These are phyloP conservation scores for Dusona sp. DNA, from an alignment of 2,888 invertebrate species.

Conservation along the genomic window DNA sequence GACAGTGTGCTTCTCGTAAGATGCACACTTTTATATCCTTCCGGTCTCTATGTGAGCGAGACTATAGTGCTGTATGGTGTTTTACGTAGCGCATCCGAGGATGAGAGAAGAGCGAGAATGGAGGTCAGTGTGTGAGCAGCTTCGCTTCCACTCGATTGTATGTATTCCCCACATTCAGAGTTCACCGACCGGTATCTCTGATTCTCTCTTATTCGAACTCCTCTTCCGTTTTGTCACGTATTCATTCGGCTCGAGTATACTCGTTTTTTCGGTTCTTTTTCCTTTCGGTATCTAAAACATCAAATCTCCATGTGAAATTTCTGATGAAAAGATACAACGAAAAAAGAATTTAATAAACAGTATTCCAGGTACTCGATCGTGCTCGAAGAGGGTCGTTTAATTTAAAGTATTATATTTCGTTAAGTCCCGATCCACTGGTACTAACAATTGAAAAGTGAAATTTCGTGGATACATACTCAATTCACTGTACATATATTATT, in stretches of 20 bases:
- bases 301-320: not conserved
- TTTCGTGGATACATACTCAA: not conserved
- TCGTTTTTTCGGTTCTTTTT: conserved; percentile 44
- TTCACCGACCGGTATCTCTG: conserved; percentile 77
- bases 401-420: not conserved
- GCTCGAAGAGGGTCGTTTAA: not conserved
- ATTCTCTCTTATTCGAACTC: conserved; percentile 60
- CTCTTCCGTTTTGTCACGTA: conserved; percentile 48
- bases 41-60: conserved; percentile 19
- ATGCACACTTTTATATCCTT: conserved; percentile 23
- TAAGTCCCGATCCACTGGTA: not conserved
- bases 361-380: not conserved
- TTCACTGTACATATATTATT: not conserved
- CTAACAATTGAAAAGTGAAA: not conserved
- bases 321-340: not conserved
- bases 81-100: conserved; percentile 66
- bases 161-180: conserved; percentile 73
- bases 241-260: conserved; percentile 31
- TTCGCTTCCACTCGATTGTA: conserved; percentile 76
- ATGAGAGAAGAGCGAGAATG: conserved; percentile 75
- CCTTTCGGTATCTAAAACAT: conserved; percentile 6
- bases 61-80: conserved; percentile 62
- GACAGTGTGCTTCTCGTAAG: not conserved
- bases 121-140: conserved; percentile 84
- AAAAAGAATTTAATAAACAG: not conserved